Base-by-base conservation (phyloP, 2,888 invertebrate species). In the Allacma fusca region DNA sequence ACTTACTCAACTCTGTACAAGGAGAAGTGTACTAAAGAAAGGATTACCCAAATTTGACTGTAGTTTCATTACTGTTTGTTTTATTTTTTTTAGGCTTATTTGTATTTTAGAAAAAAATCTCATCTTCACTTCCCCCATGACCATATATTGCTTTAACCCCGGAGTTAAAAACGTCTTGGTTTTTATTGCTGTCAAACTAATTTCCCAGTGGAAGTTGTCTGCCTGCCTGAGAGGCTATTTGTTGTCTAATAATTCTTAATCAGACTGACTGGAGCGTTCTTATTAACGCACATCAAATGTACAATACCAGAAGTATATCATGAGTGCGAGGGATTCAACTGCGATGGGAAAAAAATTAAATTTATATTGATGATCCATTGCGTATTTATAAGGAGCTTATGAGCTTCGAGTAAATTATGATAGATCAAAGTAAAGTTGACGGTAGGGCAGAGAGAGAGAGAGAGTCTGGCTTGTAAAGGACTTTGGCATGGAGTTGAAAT, bases 161-260 rank as follows among this genome's bases (percentile, higher is more conserved):
- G 62, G 23, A 62, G 62, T 62, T 24, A 62, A 12, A 62, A 2
- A 12, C 23, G 62, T 62, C 62, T 24, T 26, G 24, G 24, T 62
- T 62, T 62, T 62, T 62, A 26, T 62, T 23, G 16, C 62, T 62
- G 24, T 24, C 62, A 62, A 24, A 23, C 62, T 24, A 62, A 62
- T 62, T 62, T 62, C 62, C 9, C 4, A 24, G 9, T 62, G 62
- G 24, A 24, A 62, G 62, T 12, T 13, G 4, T 62, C 24, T 24
- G 2, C 26, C 24, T 24, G 62, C 62, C 62, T 62, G 2, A 62
- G 24, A 62, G 62, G 62, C 24, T 12, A 24, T 4, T 24, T 24
- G 2, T 16, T 62, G 62, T 62, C 62, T 16, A 62, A 62, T 62
- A 62, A 62, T 62, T 62, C 62, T 62, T 62, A 62, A 62, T 62